These are phyloP conservation scores for Stratiomys singularior DNA, from an alignment of 2,888 invertebrate genomes.

Conservation along the genomic window DNA sequence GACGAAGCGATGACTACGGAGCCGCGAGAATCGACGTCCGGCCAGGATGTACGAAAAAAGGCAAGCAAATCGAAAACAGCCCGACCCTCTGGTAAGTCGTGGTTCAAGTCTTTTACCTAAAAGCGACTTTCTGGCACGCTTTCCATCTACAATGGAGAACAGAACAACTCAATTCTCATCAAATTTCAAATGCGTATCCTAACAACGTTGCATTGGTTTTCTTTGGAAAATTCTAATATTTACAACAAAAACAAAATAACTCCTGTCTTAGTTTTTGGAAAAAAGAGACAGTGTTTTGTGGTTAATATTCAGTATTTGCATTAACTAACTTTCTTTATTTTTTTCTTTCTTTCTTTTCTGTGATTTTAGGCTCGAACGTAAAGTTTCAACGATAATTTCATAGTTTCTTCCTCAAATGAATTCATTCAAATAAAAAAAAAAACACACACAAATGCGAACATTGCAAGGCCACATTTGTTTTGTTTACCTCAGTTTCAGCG, in stretches of 20 bases:
- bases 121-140: conserved; percentile 38
- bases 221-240: background rate
- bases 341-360: conserved; percentile 45
- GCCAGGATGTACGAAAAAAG: conserved; percentile 63
- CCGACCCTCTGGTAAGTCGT: conserved; percentile 58
- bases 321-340: conserved; percentile 29
- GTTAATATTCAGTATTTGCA: background rate
- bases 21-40: conserved; percentile 69
- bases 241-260: no score
- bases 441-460: background rate
- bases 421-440: background rate
- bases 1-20: conserved; percentile 87
- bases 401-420: conserved; percentile 31
- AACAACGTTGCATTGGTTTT: background rate
- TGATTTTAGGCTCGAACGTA: conserved; percentile 51
- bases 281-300: no score
- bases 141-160: background rate
- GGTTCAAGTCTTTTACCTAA: conserved; percentile 56
- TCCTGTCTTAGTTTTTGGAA: no score
- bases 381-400: conserved; percentile 50
- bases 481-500: background rate
- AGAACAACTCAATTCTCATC: background rate
- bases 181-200: background rate
- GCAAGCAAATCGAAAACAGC: conserved; percentile 61
- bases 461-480: background rate